Base-by-base conservation (phyloP, 2,797 vertebrate genomes). In the Chrysocyon brachyurus region DNA sequence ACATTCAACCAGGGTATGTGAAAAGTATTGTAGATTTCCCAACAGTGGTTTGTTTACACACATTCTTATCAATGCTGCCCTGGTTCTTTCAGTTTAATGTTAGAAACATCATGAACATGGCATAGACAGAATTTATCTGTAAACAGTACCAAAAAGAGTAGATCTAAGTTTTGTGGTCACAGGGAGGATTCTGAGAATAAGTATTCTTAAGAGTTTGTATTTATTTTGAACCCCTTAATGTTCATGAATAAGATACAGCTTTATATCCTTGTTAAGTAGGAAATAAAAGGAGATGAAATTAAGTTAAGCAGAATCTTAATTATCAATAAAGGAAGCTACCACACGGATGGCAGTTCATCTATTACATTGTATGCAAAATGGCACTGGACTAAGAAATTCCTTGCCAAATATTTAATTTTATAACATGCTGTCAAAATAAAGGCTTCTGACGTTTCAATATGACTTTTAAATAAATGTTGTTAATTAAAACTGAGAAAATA, bases 331-430 rank as follows among this genome's bases (percentile, higher is more conserved):
- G 46, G 21, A 59, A 87, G 26, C 21, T 11, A 26, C 61, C 49
- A n/a, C 6, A 56, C 3, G 61, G 21, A 52, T 33, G 24, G 16
- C 1, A 64, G 12, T 77, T 70, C 12, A 59, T 46, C 40, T 57
- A 66, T 61, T 17, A 26, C 17, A 54, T 26, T 75, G 11, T 12
- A 46, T 46, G 49, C 59, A 26, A 82, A 83, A 85, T 49, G 9
- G 14, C 46, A 33, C 28, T 46, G 40, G 1, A 36, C 85, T 84
- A 78, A 87, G 40, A 79, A 68, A n/a, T 52, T 89, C 28, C 66
- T 95, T 88, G 10, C 5, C n/a, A 49, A 93, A 86, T 87, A 85
- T 57, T 85, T 89, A 68, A 40, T 70, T 93, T 90, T 84, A 87
- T 79, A 84, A 7, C 6, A 64, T 49, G 10, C 70, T 89, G 16